phyloP scores from a whole-genome alignment of 1,140 invertebrate genomes.

The Drosophila funebris region DNA sequence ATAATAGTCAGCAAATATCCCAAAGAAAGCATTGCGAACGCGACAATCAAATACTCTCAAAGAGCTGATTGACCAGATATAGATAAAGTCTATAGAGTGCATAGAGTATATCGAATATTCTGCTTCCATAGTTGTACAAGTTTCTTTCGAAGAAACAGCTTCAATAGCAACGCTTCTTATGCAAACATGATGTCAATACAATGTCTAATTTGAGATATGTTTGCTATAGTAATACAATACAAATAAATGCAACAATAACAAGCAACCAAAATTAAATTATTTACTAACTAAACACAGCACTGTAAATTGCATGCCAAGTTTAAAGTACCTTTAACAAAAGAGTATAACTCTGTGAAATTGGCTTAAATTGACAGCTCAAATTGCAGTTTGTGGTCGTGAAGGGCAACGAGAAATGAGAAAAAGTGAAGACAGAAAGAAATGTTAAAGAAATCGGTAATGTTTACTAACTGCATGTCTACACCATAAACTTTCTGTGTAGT shows the following conservation, averaged over 20 bases:
- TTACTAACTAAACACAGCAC: too few species aligned
- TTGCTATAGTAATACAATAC: too few species aligned
- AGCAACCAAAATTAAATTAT: too few species aligned
- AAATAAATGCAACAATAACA: too few species aligned
- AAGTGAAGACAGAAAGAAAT: neutral
- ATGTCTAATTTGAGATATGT: too few species aligned
- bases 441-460: conserved; percentile 27
- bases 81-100: neutral
- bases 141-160: too few species aligned
- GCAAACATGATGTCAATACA: too few species aligned
- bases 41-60: neutral
- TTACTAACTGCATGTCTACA: conserved; percentile 1
- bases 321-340: neutral
- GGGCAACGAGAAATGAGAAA: neutral
- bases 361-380: conserved; percentile 34
- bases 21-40: neutral
- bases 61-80: neutral
- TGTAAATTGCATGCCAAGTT: too few species aligned
- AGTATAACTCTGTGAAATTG: conserved; percentile 7
- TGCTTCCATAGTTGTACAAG: too few species aligned
- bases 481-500: conserved; percentile 20
- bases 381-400: conserved; percentile 26
- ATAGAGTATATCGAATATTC: too few species aligned
- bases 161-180: too few species aligned
- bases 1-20: conserved; percentile 23